Conservation (phyloP, 2,888 invertebrate genomes). For the Belgica antarctica region DNA sequence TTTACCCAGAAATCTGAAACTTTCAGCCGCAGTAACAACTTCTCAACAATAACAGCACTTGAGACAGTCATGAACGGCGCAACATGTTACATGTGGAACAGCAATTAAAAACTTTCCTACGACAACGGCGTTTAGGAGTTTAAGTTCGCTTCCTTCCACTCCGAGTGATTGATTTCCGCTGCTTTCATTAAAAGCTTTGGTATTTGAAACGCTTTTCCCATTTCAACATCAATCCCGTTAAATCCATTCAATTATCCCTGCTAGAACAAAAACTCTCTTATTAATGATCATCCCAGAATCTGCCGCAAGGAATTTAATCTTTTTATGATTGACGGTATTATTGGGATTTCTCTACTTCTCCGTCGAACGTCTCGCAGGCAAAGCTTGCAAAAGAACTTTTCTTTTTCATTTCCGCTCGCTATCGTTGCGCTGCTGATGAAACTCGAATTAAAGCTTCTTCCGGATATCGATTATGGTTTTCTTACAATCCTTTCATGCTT, state of each 20-base stretch:
- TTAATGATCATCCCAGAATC: conserved; percentile 9
- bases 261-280: background rate
- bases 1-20: background rate
- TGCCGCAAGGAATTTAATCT: conserved; percentile 12
- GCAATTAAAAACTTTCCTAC: background rate
- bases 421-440: too few relatives aligned
- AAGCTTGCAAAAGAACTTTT: too few relatives aligned
- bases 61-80: background rate
- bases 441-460: too few relatives aligned
- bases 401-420: too few relatives aligned
- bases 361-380: too few relatives aligned
- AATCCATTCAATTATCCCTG: conserved; percentile 14
- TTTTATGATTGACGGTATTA: conserved; percentile 17
- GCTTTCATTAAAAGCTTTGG: conserved; percentile 6
- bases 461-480: background rate
- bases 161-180: conserved; percentile 18
- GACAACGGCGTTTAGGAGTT: background rate
- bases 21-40: too few relatives aligned
- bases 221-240: background rate
- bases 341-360: background rate
- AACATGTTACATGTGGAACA: background rate
- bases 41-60: too few relatives aligned
- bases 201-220: background rate
- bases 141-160: background rate
- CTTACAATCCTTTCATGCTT: too few relatives aligned